phyloP scores from a whole-genome alignment of 2,888 invertebrate genomes.

The Lithophane semibrunnea region DNA sequence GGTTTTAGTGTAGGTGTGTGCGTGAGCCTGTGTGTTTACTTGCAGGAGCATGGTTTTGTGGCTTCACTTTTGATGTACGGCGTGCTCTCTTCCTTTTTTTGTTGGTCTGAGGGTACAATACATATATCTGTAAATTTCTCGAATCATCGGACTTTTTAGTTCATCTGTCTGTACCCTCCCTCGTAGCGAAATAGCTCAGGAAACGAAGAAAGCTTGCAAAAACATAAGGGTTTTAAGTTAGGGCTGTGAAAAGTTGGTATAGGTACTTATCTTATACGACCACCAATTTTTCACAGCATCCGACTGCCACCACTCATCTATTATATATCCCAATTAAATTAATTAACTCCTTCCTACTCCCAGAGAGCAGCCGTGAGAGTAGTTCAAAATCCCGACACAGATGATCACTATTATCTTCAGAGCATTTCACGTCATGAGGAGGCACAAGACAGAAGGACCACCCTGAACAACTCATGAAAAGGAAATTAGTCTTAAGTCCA shows the following conservation, averaged over 20 bases:
- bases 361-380: conserved; percentile 50
- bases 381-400: conserved; percentile 59
- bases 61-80: too few species aligned
- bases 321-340: conserved; percentile 63
- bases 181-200: too few species aligned
- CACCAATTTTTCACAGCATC: background rate
- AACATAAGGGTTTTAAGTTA: too few species aligned
- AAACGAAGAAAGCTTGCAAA: background rate
- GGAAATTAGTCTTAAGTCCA: background rate
- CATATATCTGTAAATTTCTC: background rate
- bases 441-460: conserved; percentile 17
- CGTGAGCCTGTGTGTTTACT: too few species aligned
- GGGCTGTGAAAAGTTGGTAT: too few species aligned
- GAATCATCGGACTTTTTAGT: background rate
- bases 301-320: conserved; percentile 20
- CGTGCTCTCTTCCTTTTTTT: too few species aligned
- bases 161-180: too few species aligned
- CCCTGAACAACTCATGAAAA: background rate
- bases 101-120: too few species aligned
- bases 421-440: conserved; percentile 30
- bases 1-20: too few species aligned
- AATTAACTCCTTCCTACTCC: conserved; percentile 56
- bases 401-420: conserved; percentile 68
- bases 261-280: background rate
- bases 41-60: too few species aligned